A percentile compares a stretch with the other conserved stretches of the same genome.
phyloP scores from a whole-genome alignment of 2,888 invertebrate genomes.

The Caradrina kadenii region DNA sequence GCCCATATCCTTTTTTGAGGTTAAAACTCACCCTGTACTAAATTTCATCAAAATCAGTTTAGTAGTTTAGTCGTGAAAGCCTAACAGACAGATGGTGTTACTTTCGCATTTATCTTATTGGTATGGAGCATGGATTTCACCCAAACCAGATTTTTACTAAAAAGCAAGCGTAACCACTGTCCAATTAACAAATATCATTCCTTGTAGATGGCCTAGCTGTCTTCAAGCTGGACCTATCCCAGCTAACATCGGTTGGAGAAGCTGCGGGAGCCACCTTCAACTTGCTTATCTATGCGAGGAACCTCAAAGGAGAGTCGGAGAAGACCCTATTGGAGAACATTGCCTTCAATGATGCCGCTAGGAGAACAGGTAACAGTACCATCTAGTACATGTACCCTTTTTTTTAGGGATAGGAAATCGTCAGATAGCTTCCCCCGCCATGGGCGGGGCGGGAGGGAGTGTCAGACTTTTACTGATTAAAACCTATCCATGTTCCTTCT shows the following conservation, averaged over 20 bases:
- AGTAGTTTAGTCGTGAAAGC: no score
- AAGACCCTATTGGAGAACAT: constrained; percentile 95
- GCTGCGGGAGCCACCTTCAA: constrained; percentile 91
- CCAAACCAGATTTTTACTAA: no score
- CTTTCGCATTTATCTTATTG: not conserved
- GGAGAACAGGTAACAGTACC: constrained; percentile 92
- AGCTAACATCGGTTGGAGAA: constrained; percentile 89
- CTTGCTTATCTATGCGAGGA: constrained; percentile 95
- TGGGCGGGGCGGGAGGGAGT: no score
- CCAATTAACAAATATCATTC: not conserved
- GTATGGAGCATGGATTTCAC: not conserved
- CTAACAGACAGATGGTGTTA: not conserved
- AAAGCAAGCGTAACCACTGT: no score
- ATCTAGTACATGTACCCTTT: no score
- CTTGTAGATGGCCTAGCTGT: constrained; percentile 82
- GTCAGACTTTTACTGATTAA: no score
- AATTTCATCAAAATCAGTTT: no score
- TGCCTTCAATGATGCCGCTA: constrained; percentile 96
- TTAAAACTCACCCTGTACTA: no score
- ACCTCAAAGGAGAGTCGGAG: constrained; percentile 96
- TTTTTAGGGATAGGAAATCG: no score
- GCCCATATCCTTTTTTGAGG: no score
- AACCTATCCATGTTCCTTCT: no score
- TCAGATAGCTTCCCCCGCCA: no score
- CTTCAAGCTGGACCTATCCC: constrained; percentile 91